These are phyloP conservation scores for Chaenogobius annularis DNA, from an alignment of 2,113 vertebrate species.

Conservation along the genomic window DNA sequence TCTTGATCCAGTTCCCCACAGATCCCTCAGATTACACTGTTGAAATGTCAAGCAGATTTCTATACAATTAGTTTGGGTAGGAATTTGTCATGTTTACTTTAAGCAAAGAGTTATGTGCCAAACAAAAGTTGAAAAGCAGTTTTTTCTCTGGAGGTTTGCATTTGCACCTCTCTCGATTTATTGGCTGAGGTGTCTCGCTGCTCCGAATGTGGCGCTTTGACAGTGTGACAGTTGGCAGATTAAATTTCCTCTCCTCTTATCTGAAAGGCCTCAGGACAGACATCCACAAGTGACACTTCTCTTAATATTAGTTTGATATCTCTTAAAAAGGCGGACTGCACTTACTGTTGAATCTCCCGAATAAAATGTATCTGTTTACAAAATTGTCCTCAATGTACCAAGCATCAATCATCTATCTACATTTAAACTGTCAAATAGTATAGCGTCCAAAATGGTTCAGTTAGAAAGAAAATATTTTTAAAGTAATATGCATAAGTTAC, in stretches of 20 bases:
- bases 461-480: not conserved
- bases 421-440: not conserved
- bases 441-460: not conserved
- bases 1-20: too few species aligned
- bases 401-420: not conserved
- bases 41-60: not conserved
- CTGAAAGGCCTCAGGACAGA: constrained; percentile 11
- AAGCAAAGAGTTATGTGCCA: not conserved
- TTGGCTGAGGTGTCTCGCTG: not conserved
- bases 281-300: constrained; percentile 17
- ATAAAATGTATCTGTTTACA: not conserved
- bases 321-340: not conserved
- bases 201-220: constrained; percentile 18
- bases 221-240: constrained; percentile 16
- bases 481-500: not conserved
- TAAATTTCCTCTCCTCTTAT: constrained; percentile 19
- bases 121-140: constrained; percentile 2
- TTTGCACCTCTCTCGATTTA: constrained; percentile 15
- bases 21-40: too few species aligned
- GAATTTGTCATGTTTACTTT: not conserved
- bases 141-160: not conserved
- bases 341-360: not conserved
- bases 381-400: not conserved
- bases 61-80: not conserved
- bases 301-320: constrained; percentile 29